Conservation (phyloP, 2,888 invertebrate genomes). For the Melieria picta region DNA sequence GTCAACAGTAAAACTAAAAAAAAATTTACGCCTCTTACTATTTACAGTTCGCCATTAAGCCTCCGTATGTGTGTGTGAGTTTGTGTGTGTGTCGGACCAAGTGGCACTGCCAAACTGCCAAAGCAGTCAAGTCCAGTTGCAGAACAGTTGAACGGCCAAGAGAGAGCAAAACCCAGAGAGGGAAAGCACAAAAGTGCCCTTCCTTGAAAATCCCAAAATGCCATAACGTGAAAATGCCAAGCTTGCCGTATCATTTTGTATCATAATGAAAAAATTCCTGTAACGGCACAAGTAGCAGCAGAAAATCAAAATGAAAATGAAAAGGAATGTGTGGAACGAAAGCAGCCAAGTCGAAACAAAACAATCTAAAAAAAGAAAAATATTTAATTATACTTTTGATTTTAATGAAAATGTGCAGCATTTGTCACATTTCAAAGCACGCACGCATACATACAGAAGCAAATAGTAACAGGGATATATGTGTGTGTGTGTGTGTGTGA, state of each 20-base stretch:
- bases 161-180: no score
- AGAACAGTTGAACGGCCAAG: no score
- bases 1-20: no score
- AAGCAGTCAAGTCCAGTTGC: no score
- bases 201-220: background rate
- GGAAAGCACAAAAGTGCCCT: no score
- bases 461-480: background rate
- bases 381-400: conserved; percentile 34
- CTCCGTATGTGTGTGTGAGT: no score
- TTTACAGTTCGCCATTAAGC: no score
- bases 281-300: background rate
- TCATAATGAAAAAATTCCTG: background rate
- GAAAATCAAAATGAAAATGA: background rate
- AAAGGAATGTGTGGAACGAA: background rate
- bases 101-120: no score
- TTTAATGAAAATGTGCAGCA: conserved; percentile 34
- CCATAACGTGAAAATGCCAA: background rate
- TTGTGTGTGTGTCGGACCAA: no score
- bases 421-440: conserved; percentile 29
- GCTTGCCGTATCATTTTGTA: no score
- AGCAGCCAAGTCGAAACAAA: conserved; percentile 17
- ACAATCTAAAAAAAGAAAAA: background rate
- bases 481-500: background rate
- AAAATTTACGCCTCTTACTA: no score
- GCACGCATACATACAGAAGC: background rate